These are phyloP conservation scores for Tragelaphus imberbis DNA, from an alignment of 2,113 vertebrate genomes.

Conservation along the genomic window DNA sequence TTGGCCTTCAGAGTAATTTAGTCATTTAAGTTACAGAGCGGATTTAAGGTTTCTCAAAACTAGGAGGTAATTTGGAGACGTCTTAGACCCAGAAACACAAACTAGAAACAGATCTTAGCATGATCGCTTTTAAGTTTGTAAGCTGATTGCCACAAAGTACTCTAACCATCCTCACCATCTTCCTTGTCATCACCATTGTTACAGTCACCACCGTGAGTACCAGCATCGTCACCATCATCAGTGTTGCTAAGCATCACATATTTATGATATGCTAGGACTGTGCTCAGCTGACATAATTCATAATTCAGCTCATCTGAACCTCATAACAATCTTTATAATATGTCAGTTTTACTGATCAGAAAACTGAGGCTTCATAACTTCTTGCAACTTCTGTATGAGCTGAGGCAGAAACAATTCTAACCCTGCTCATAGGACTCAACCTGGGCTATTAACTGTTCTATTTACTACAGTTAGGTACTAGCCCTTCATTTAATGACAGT, in stretches of 20 bases:
- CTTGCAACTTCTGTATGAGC: rapidly evolving
- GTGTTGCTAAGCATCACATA: rapidly evolving
- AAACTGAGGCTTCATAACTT: background rate
- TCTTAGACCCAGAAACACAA: background rate
- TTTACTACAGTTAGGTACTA: background rate
- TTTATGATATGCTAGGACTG: rapidly evolving
- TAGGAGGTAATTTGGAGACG: background rate
- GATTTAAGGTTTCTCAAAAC: background rate
- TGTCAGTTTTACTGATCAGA: background rate
- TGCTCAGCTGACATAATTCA: too few relatives aligned
- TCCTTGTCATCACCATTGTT: rapidly evolving
- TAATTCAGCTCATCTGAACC: background rate
- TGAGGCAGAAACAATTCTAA: background rate
- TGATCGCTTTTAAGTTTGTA: background rate
- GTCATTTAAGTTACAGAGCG: background rate
- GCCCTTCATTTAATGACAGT: rapidly evolving
- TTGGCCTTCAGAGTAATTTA: background rate
- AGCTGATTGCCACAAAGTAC: background rate
- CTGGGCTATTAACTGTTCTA: background rate
- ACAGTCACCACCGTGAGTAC: rapidly evolving
- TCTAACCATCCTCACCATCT: background rate
- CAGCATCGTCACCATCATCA: rapidly evolving
- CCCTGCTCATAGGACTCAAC: rapidly evolving
- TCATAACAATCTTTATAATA: background rate
- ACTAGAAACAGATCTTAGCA: background rate